Percentiles rank a stretch among this genome's conserved stretches.
These are phyloP conservation scores for Netelia fuscicornis DNA, from an alignment of 2,888 invertebrate species.

Conservation along the genomic window DNA sequence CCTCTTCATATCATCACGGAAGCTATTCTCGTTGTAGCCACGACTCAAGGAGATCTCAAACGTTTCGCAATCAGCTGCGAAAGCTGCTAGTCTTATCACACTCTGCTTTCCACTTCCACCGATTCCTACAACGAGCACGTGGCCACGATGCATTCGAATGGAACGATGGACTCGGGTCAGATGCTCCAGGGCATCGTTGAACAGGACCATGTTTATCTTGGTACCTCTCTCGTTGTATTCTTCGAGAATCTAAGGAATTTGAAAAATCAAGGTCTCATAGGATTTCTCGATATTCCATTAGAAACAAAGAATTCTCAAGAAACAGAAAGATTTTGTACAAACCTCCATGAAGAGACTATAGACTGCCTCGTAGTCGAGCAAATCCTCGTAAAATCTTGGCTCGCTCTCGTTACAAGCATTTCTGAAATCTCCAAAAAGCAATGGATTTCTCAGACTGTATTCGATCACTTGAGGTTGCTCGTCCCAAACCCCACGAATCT, in stretches of 20 bases:
- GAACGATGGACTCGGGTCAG: conserved; percentile 94
- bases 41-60: conserved; percentile 94
- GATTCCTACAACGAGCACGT: conserved; percentile 94
- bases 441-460: conserved; percentile 92
- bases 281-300: background rate
- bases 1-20: conserved; percentile 94
- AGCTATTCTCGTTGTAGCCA: conserved; percentile 93
- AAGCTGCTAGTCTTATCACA: conserved; percentile 92
- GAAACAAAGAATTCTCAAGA: conserved; percentile 22
- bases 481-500: conserved; percentile 87
- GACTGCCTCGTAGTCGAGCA: conserved; percentile 96
- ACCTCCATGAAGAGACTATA: conserved; percentile 95
- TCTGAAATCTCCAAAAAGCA: conserved; percentile 95
- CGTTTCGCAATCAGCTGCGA: conserved; percentile 92
- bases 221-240: conserved; percentile 92
- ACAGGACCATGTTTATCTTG: conserved; percentile 93
- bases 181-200: conserved; percentile 97
- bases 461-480: conserved; percentile 86
- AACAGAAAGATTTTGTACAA: conserved; percentile 53
- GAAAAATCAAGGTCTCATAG: background rate
- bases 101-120: conserved; percentile 96
- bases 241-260: conserved; percentile 89
- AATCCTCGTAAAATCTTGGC: conserved; percentile 93
- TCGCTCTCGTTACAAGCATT: conserved; percentile 94
- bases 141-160: conserved; percentile 93